Base-by-base conservation (phyloP, 2,888 invertebrate species). In the Drosophila conformis region DNA sequence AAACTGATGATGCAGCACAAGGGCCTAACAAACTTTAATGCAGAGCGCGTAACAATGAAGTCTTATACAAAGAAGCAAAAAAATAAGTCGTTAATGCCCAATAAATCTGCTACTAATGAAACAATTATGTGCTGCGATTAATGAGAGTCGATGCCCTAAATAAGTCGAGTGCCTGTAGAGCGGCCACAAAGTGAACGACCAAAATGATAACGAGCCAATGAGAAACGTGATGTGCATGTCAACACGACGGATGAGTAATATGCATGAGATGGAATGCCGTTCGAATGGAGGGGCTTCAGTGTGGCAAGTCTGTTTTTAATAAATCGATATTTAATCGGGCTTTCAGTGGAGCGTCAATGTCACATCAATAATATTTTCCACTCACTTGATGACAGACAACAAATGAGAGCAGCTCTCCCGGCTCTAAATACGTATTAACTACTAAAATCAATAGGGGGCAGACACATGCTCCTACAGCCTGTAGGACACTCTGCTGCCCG, bases 81-180 rank as follows among this genome's bases (percentile, higher is more conserved):
- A 48, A 13, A 25, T 8, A 58, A 67, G 65, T 65, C 69, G 80
- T 75, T 90, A 86, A 86, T 72, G 66, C 76, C 68, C 73, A 80
- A 83, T 86, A 86, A 86, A 85, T 85, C 85, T 90, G 85, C 80
- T 80, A 76, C 80, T 86, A 86, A 86, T 90, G 90, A 86, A 86
- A 90, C 87, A 86, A 86, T 86, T 86, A 85, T 90, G 89, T 69
- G 80, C 78, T 64, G 71, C 90, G 80, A 88, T 86, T 90, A 85
- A 85, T 88, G 81, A 73, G 69, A 66, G 58, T 46, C 66, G 52
- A 48, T 33, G 68, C 60, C 72, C 67, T 77, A 77, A 83, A 74
- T 74, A 74, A 69, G 67, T 73, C 64, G 76, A 79, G 70, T 48
- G 62, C 29, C 75, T 35, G 62, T 27, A 36, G 27, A 29, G 31